Evolutionary conservation across 2,888 invertebrate species (phyloP).

Genomic region (Cantharis rustica): DNA sequence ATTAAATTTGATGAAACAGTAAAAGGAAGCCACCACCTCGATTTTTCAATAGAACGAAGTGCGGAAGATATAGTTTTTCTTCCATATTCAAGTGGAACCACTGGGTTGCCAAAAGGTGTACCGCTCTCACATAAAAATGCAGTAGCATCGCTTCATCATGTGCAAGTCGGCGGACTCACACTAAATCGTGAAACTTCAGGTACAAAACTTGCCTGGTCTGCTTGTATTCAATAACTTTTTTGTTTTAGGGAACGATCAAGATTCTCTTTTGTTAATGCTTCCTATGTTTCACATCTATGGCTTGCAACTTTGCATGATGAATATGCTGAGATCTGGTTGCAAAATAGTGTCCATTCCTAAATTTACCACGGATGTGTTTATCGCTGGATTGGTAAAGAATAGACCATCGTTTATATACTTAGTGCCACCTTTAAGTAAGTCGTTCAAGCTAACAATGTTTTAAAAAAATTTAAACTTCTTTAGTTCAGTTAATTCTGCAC

Average conservation of each 20-base stretch:
- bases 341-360: conserved; percentile 55
- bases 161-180: not conserved
- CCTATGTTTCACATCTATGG: conserved; percentile 64
- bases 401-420: conserved; percentile 50
- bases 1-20: conserved; percentile 65
- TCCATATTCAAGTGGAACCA: conserved; percentile 83
- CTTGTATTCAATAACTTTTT: not conserved
- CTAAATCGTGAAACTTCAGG: not conserved
- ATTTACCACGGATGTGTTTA: conserved; percentile 36
- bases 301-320: conserved; percentile 53
- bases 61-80: conserved; percentile 67
- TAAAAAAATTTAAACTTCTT: not conserved
- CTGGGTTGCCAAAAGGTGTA: conserved; percentile 76
- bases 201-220: not conserved
- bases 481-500: conserved; percentile 17
- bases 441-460: not conserved
- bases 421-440: conserved; percentile 62
- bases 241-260: conserved; percentile 43
- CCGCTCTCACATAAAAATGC: conserved; percentile 56
- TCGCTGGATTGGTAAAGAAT: conserved; percentile 34
- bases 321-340: conserved; percentile 52
- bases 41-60: conserved; percentile 44
- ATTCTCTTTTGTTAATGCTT: conserved; percentile 49
- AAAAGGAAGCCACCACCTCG: conserved; percentile 45
- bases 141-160: not conserved